These are phyloP conservation scores for Merops nubicus DNA, from an alignment of 2,113 vertebrate species.

Conservation along the genomic window DNA sequence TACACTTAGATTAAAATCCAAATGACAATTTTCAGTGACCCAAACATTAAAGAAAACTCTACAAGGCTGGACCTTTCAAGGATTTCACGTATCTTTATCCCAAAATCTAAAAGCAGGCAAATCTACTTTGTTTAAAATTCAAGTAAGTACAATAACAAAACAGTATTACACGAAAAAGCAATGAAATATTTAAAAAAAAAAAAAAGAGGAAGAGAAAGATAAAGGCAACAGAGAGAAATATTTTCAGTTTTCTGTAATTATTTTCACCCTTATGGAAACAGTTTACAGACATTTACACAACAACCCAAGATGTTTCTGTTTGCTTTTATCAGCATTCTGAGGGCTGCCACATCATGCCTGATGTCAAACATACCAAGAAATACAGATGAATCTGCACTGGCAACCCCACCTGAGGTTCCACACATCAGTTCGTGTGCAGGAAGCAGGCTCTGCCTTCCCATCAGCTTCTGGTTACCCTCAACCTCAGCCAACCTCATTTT, in stretches of 20 bases:
- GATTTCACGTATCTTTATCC: neutral
- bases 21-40: neutral
- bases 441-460: neutral
- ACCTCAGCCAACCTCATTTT: neutral
- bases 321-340: neutral
- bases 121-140: neutral
- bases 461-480: neutral
- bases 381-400: neutral
- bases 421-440: accelerated
- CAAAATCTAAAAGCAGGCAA: neutral
- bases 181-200: neutral
- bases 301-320: accelerated
- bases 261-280: neutral
- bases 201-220: accelerated
- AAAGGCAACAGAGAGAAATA: neutral
- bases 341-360: neutral
- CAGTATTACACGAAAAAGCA: neutral
- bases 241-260: neutral
- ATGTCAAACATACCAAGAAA: accelerated
- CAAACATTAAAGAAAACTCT: neutral
- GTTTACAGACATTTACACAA: neutral
- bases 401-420: neutral
- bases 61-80: neutral
- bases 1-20: neutral
- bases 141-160: neutral